These are phyloP conservation scores for Liodrosophila aerea DNA, from an alignment of 2,888 invertebrate species.

Conservation along the genomic window DNA sequence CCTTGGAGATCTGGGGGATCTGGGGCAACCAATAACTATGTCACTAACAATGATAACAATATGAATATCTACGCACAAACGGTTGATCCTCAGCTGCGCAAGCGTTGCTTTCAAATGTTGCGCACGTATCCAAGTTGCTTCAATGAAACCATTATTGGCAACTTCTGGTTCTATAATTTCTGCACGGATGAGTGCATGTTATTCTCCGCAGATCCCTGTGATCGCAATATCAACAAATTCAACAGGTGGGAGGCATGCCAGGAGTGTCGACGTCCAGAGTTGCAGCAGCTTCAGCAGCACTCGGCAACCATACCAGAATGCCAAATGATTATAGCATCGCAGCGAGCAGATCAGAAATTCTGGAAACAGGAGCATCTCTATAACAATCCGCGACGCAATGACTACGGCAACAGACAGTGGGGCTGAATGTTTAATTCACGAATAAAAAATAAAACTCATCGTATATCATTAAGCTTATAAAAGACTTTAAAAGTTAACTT, in stretches of 20 bases:
- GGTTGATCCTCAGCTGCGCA: slow-evolving; percentile 25
- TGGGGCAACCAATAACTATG: slow-evolving; percentile 22
- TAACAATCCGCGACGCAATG: slow-evolving; percentile 8
- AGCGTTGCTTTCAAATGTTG: slow-evolving; percentile 65
- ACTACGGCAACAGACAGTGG: slow-evolving; percentile 24
- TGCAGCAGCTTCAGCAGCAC: slow-evolving; percentile 30
- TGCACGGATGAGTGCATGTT: slow-evolving; percentile 76
- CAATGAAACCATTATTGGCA: slow-evolving; percentile 79
- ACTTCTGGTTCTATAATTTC: slow-evolving; percentile 78
- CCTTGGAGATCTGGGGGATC: no score
- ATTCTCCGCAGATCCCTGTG: slow-evolving; percentile 69
- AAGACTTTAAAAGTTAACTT: no score
- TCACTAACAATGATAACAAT: slow-evolving; percentile 84
- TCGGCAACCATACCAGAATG: slow-evolving; percentile 43
- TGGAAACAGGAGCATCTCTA: slow-evolving; percentile 21
- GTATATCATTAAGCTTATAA: no score
- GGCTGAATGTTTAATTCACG: slow-evolving; percentile 14
- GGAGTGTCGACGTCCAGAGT: slow-evolving; percentile 52
- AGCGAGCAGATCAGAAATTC: slow-evolving; percentile 23
- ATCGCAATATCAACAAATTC: slow-evolving; percentile 74
- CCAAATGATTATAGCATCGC: slow-evolving; percentile 22
- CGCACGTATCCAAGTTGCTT: slow-evolving; percentile 45
- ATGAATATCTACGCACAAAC: neutral
- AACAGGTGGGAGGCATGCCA: slow-evolving; percentile 67
- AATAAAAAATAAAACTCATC: neutral